phyloP scores from a whole-genome alignment of 2,113 vertebrate genomes.

The Cariama cristata region DNA sequence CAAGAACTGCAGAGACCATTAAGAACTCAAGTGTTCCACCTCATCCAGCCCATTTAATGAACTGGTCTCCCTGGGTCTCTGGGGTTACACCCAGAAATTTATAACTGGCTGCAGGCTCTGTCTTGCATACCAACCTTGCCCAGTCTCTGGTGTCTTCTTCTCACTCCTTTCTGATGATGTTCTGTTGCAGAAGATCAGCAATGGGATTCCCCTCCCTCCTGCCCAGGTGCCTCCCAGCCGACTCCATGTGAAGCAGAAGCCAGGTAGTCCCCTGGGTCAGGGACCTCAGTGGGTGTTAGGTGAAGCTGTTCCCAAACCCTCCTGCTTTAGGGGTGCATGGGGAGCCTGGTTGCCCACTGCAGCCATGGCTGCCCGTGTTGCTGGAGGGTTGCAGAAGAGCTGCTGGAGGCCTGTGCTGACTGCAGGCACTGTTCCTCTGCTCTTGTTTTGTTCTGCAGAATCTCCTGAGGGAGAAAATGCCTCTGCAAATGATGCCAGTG shows the following conservation, averaged over 20 bases:
- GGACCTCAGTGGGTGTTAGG: not conserved
- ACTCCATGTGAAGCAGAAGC: not conserved
- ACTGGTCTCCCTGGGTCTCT: not conserved
- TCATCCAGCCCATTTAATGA: not conserved
- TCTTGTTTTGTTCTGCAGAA: constrained; percentile 12
- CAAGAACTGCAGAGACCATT: not conserved
- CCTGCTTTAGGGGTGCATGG: fast-evolving
- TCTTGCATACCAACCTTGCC: not conserved
- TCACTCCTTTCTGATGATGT: not conserved
- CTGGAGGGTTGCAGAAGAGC: not conserved
- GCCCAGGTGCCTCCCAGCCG: constrained; percentile 61
- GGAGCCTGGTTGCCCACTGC: not conserved
- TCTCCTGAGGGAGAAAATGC: not conserved
- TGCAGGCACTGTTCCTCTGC: not conserved
- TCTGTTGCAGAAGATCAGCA: constrained; percentile 47
- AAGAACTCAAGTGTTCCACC: not conserved
- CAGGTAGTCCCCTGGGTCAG: not conserved
- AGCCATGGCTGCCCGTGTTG: not conserved
- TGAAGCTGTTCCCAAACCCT: not conserved
- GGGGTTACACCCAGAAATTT: not conserved
- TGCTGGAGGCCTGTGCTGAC: not conserved
- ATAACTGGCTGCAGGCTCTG: not conserved
- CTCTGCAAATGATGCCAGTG: not conserved
- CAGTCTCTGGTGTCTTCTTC: not conserved
- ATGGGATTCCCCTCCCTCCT: constrained; percentile 69